These are phyloP conservation scores for Mythimna lalbum DNA, from an alignment of 2,888 invertebrate species.

Conservation along the genomic window DNA sequence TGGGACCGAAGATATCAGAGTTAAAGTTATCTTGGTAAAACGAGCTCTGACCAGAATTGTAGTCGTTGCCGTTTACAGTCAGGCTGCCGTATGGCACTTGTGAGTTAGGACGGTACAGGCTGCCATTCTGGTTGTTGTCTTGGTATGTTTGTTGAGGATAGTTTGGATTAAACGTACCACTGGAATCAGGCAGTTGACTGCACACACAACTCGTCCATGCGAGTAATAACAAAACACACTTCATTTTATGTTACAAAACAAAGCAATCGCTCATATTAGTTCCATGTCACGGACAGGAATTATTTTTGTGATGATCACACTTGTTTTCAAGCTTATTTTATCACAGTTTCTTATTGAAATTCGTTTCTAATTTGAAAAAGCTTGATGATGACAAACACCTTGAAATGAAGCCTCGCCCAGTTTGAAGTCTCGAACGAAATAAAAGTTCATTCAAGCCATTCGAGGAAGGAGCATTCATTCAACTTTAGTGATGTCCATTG, in stretches of 20 bases:
- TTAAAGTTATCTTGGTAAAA: slow-evolving; percentile 83
- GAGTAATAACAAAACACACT: slow-evolving; percentile 76
- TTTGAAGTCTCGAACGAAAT: slow-evolving; percentile 10
- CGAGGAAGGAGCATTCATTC: slow-evolving; percentile 41
- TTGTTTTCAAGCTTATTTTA: slow-evolving; percentile 52
- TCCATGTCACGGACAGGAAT: slow-evolving; percentile 21
- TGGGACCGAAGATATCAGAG: slow-evolving; percentile 78
- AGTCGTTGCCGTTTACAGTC: slow-evolving; percentile 82
- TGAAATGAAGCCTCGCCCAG: slow-evolving; percentile 74
- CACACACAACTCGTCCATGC: slow-evolving; percentile 76
- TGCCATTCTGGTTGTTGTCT: slow-evolving; percentile 76
- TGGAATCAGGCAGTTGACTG: slow-evolving; percentile 79
- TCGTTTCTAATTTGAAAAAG: slow-evolving; percentile 71
- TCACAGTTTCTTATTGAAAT: slow-evolving; percentile 61
- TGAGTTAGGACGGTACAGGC: slow-evolving; percentile 78
- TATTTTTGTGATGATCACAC: slow-evolving; percentile 22
- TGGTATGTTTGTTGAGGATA: slow-evolving; percentile 78
- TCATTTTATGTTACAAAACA: slow-evolving; percentile 77
- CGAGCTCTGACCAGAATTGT: slow-evolving; percentile 80
- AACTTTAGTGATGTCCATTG: slow-evolving; percentile 44
- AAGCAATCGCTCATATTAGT: slow-evolving; percentile 48
- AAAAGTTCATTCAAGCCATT: slow-evolving; percentile 34
- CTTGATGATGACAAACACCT: slow-evolving; percentile 68
- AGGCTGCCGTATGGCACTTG: slow-evolving; percentile 86
- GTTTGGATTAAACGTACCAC: slow-evolving; percentile 78